These are phyloP conservation scores for Bimastos eiseni DNA, from an alignment of 2,888 invertebrate species.

Conservation along the genomic window DNA sequence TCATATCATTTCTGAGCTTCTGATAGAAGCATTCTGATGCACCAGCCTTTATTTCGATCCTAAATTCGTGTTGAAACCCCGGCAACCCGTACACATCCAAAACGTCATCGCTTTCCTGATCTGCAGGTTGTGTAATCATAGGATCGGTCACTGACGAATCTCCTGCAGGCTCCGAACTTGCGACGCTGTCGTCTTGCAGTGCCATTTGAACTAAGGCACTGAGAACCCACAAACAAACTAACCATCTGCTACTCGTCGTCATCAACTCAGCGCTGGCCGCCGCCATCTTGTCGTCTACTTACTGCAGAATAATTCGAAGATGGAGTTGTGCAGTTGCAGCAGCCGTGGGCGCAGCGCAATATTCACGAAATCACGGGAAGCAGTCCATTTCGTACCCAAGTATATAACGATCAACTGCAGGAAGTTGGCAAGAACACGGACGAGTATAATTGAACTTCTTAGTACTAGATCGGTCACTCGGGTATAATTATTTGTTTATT, in stretches of 20 bases:
- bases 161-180: not conserved
- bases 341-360: not conserved
- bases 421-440: not conserved
- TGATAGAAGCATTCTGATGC: constrained; percentile 94
- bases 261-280: not conserved
- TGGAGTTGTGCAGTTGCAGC: not conserved
- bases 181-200: constrained; percentile 5
- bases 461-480: no score
- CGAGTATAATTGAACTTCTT: not conserved
- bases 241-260: constrained; percentile 9
- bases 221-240: not conserved
- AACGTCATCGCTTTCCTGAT: not conserved
- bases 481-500: not conserved
- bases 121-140: not conserved
- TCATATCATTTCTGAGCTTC: constrained; percentile 86
- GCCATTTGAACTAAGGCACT: constrained; percentile 9
- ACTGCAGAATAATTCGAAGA: constrained; percentile 7
- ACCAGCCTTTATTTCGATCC: constrained; percentile 91
- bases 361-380: not conserved
- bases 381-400: not conserved
- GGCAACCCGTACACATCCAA: constrained; percentile 64
- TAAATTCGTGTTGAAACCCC: constrained; percentile 92
- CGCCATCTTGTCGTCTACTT: constrained; percentile 6
- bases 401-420: not conserved
- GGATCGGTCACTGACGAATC: not conserved